Evolutionary conservation across 2,888 invertebrate genomes (phyloP).

Genomic region (Pardosa pseudoannulata): DNA sequence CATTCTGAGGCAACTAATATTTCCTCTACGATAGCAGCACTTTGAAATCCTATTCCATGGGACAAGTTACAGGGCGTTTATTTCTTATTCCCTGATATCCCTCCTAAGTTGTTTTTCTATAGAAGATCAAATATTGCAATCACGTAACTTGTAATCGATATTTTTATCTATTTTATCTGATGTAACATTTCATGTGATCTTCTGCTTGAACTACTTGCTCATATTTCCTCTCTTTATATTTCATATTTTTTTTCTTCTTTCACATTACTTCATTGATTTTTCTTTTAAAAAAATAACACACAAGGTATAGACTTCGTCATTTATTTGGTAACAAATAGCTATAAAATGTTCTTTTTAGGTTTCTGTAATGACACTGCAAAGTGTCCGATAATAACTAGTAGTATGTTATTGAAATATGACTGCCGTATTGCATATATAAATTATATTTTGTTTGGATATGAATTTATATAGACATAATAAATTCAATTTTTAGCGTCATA

Average conservation of each 20-base stretch:
- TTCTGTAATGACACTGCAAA: no score
- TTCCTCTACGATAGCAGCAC: background rate
- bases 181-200: conserved; percentile 5
- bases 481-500: no score
- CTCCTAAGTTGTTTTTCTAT: background rate
- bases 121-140: background rate
- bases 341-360: no score
- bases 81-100: background rate
- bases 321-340: no score
- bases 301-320: no score
- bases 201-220: conserved; percentile 14
- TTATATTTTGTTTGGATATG: no score
- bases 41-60: background rate
- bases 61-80: background rate
- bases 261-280: background rate
- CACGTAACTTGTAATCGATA: conserved; percentile 8
- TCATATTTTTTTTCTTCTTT: background rate
- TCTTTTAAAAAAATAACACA: background rate
- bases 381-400: no score
- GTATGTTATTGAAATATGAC: no score
- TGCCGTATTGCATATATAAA: no score
- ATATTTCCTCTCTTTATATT: background rate
- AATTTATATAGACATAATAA: no score
- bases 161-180: conserved; percentile 11
- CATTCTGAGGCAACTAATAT: no score